Conservation (phyloP, 1,140 invertebrate genomes). For the Neodiprion fabricii region DNA sequence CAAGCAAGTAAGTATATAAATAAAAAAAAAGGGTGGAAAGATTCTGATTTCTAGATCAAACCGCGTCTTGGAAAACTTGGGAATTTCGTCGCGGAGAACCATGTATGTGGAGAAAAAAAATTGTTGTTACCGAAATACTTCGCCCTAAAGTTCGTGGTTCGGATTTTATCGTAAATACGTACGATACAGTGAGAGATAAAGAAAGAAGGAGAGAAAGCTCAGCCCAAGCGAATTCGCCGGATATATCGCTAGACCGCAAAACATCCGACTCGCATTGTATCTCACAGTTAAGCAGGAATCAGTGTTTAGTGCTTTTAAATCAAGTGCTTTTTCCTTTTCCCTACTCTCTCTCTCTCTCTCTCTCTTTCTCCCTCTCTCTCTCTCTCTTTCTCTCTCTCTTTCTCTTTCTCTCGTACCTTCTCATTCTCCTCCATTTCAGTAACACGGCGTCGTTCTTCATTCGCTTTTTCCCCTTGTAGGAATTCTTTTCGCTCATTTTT, state of each 20-base stretch:
- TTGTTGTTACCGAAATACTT: too few relatives aligned
- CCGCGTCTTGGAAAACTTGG: too few relatives aligned
- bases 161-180: too few relatives aligned
- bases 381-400: background rate
- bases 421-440: background rate
- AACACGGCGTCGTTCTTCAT: constrained; percentile 10
- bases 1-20: too few relatives aligned
- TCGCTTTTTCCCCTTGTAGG: background rate
- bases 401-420: constrained; percentile 6
- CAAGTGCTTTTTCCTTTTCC: constrained; percentile 28
- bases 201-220: too few relatives aligned
- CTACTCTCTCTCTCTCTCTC: constrained; percentile 8
- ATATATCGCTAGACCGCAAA: constrained; percentile 8
- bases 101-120: too few relatives aligned
- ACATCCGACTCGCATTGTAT: constrained; percentile 36
- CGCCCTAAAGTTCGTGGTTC: too few relatives aligned
- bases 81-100: too few relatives aligned
- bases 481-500: too few relatives aligned
- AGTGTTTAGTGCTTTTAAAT: constrained; percentile 55
- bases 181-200: too few relatives aligned
- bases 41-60: too few relatives aligned
- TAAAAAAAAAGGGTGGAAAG: too few relatives aligned
- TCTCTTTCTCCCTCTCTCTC: background rate
- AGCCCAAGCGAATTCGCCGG: background rate
- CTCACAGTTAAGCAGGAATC: constrained; percentile 50